phyloP scores from a whole-genome alignment of 2,113 vertebrate species.

The Notechis scutatus region DNA sequence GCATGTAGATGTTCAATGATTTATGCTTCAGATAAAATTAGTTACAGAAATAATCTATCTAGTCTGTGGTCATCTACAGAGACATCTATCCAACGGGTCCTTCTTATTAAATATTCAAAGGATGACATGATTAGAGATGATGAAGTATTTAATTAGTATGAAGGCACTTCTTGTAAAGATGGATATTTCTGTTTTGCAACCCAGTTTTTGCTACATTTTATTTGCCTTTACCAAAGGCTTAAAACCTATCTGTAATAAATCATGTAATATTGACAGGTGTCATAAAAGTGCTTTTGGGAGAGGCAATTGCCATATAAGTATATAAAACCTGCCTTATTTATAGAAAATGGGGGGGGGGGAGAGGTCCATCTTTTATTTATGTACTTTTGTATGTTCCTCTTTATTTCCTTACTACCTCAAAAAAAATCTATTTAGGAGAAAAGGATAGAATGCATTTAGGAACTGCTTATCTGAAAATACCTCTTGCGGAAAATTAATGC shows the following conservation, averaged over 20 bases:
- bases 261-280: background rate
- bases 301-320: background rate
- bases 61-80: background rate
- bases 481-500: background rate
- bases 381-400: background rate
- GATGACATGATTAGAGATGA: background rate
- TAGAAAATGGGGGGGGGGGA: background rate
- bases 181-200: background rate
- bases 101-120: background rate
- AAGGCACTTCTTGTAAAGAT: background rate
- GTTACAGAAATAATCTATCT: background rate
- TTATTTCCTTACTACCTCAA: background rate
- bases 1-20: background rate
- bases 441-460: background rate
- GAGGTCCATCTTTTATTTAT: background rate
- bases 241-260: background rate
- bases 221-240: background rate
- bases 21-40: background rate
- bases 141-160: background rate
- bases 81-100: background rate
- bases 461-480: background rate
- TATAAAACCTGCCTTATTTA: background rate
- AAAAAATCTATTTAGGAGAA: background rate
- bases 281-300: background rate
- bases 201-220: background rate